Evolutionary conservation across 2,888 invertebrate species (phyloP).

Genomic region (Erebia aethiops): DNA sequence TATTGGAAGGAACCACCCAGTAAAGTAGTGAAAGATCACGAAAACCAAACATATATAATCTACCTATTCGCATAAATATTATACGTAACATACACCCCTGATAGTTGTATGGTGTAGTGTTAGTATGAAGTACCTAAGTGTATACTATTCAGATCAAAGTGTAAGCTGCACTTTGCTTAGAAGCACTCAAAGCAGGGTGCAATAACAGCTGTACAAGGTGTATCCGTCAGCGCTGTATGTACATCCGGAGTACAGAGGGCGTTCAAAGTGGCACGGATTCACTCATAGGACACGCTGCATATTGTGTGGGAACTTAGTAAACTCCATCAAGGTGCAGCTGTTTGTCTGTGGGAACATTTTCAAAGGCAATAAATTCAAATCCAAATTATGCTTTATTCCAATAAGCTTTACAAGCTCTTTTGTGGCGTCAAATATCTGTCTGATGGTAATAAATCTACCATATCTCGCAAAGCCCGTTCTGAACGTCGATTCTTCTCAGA

Average conservation of each 20-base stretch:
- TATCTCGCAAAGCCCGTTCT: background rate
- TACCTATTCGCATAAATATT: too few species aligned
- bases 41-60: too few species aligned
- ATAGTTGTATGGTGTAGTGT: too few species aligned
- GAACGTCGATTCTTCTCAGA: conserved; percentile 4
- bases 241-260: conserved; percentile 33
- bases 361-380: conserved; percentile 17
- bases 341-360: conserved; percentile 41
- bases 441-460: conserved; percentile 9
- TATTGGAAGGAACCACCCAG: too few species aligned
- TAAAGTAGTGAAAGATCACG: too few species aligned
- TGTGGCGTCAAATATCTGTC: background rate
- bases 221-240: conserved; percentile 36
- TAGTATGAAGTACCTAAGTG: too few species aligned
- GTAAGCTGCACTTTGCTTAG: background rate
- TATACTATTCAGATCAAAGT: background rate
- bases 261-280: conserved; percentile 51
- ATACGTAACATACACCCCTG: too few species aligned
- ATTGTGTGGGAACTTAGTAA: conserved; percentile 62
- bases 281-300: conserved; percentile 46
- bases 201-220: conserved; percentile 34
- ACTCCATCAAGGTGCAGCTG: conserved; percentile 56
- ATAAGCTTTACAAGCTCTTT: background rate
- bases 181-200: conserved; percentile 11
- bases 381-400: conserved; percentile 14